Evolutionary conservation across 1,140 invertebrate genomes (phyloP).

Genomic region (Drosophila prosaltans): DNA sequence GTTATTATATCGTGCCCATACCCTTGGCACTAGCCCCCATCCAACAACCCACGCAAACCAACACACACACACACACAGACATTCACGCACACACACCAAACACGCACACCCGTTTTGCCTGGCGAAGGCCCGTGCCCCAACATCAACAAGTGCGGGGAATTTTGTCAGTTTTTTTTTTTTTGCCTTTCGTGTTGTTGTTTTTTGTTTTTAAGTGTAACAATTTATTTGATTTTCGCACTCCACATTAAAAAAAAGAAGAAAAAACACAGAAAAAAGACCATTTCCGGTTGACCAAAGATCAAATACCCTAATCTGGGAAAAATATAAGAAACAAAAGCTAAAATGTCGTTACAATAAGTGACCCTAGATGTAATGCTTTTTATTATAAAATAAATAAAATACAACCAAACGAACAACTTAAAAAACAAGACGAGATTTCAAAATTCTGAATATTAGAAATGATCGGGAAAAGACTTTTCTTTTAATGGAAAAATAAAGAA

Average conservation of each 20-base stretch:
- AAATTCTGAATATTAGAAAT: no score
- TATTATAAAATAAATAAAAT: neutral
- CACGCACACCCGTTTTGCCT: conserved; percentile 8
- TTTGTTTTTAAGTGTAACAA: conserved; percentile 50
- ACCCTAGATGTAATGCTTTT: neutral
- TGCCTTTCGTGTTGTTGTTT: conserved; percentile 9
- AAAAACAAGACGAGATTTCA: no score
- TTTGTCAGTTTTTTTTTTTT: conserved; percentile 34
- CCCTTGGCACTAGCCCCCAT: conserved; percentile 36
- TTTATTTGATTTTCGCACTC: conserved; percentile 66
- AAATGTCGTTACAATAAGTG: neutral
- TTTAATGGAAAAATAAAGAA: no score
- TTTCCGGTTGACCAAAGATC: neutral
- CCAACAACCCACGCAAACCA: conserved; percentile 48
- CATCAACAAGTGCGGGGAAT: conserved; percentile 42
- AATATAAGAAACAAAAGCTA: neutral
- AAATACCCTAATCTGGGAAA: conserved; percentile 28
- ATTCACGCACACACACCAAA: neutral
- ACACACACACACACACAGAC: neutral
- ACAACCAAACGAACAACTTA: no score
- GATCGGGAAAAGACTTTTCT: no score
- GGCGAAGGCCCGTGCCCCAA: neutral
- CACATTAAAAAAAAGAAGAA: conserved; percentile 25
- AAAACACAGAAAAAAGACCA: conserved; percentile 7
- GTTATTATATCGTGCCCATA: conserved; percentile 2